Conservation (phyloP, 2,888 invertebrate genomes). For the Azorinus chamasolen region DNA sequence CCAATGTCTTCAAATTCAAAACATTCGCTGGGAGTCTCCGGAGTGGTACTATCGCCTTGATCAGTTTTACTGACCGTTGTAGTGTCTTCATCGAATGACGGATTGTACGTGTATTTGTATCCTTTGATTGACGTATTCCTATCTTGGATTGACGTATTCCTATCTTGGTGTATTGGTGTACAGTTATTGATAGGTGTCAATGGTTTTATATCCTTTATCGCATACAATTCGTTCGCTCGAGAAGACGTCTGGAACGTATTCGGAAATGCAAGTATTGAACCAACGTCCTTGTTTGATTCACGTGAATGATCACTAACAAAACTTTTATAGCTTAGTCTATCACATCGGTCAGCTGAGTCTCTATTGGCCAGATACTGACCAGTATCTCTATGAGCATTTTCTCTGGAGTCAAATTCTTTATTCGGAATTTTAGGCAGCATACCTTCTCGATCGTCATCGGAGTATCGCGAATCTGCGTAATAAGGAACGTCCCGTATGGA, state of each 20-base stretch:
- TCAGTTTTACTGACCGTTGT: slow-evolving; percentile 25
- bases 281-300: slow-evolving; percentile 4
- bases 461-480: slow-evolving; percentile 35
- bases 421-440: slow-evolving; percentile 28
- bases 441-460: slow-evolving; percentile 49
- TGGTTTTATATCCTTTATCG: too few species aligned
- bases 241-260: too few species aligned
- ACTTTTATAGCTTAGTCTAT: too few species aligned
- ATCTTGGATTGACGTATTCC: slow-evolving; percentile 5
- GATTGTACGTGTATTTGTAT: slow-evolving; percentile 59
- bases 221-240: too few species aligned
- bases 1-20: slow-evolving; percentile 43
- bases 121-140: slow-evolving; percentile 36
- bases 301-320: too few species aligned
- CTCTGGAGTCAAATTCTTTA: slow-evolving; percentile 40
- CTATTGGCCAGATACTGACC: too few species aligned
- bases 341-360: too few species aligned
- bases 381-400: slow-evolving; percentile 5
- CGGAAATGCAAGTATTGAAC: too few species aligned
- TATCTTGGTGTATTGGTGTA: too few species aligned
- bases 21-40: slow-evolving; percentile 50
- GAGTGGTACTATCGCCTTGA: slow-evolving; percentile 38
- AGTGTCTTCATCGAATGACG: slow-evolving; percentile 51
- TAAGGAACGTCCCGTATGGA: slow-evolving; percentile 47
- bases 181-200: too few species aligned